Evolutionary conservation across 2,113 vertebrate species (phyloP), one percentile per base, ranked within the genome.

Genomic region (pig (Sus scrofa)): DNA sequence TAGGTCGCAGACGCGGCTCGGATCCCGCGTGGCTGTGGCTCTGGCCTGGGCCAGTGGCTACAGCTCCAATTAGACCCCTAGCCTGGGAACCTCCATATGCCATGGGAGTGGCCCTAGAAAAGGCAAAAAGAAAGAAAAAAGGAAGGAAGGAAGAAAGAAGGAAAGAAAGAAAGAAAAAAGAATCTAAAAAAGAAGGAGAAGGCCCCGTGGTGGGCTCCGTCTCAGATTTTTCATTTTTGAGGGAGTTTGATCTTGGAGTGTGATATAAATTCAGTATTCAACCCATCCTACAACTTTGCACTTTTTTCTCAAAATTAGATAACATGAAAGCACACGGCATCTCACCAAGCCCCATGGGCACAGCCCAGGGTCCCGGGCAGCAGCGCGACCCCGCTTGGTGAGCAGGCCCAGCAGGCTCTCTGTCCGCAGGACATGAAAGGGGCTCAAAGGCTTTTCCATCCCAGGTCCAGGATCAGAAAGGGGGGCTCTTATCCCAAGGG

Each of bases 381-480:
- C 1, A 0, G 16, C 1, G 0, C 11, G 22, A 27, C 60, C 74
- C 27, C 2, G 30, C 10, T 4, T 0, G 0, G 30, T 2, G 1
- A 0, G 0, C 50, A 20, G 6, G 19, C 0, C 4, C 5, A 32
- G 34, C 13, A 0, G 1, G 11, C 12, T 30, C 70, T 6, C 0
- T 6, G 44, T 58, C 78, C 24, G 24, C 54, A 2, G 19, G 68
- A 68, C 0, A 0, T 14, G 7, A 15, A 6, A 1, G 6, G 30
- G 58, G 67, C 14, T 19, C 62, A 1, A 39, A 82, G 19, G 54
- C 20, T 60, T 22, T 30, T 18, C 37, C n/a, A 0, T 12, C 78
- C 26, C 5, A 2, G 13, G 54, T 58, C 68, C 0, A 0, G 22
- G 34, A 18, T 26, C 52, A 22, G 27, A 30, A 11, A 56, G 60